Evolutionary conservation across 2,797 vertebrate species (phyloP), one percentile per base, ranked within the genome.

Genomic region (Odontamblyopus rebecca): DNA sequence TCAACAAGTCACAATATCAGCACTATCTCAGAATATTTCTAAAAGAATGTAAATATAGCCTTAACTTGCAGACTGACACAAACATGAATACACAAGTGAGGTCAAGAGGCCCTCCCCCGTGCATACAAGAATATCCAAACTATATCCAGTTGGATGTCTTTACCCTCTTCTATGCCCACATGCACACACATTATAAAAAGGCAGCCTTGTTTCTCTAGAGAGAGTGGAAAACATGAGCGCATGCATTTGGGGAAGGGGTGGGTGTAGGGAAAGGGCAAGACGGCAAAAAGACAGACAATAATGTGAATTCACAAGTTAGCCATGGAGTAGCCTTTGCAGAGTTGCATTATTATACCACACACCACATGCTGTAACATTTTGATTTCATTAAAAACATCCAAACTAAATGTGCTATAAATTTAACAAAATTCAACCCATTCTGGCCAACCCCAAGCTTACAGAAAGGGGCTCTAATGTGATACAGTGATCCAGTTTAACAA

Each of bases 201-300:
- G 79, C 75, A 77, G 77, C 61, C 84, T 85, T 80, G 79, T 89
- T 87, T 89, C 89, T 81, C 86, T 53, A 72, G 85, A 88, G 89
- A 84, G 82, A 85, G 86, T 85, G 93, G 93, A 93, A 93, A 92
- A 90, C 89, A 85, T 92, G 84, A 92, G 85, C 67, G 78, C 80
- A 88, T 80, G 73, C 81, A 85, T 70, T 67, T 76, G 84, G 76
- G 81, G 83, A 88, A 87, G 79, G 88, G 83, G 86, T 80, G 80
- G 86, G 85, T 50, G 70, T 76, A 82, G 71, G 60, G 70, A 88
- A 79, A 81, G 68, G 76, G 81, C 57, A 77, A 79, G 62, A 77
- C n/a, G 16, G 61, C 35, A 8, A 78, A 56, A 64, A 72, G 23
- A 80, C 19, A 35, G 30, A 71, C 27, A 71, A 61, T 69, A 68